Conservation (phyloP, 1,140 invertebrate genomes). For the Caerostris extrusa region DNA sequence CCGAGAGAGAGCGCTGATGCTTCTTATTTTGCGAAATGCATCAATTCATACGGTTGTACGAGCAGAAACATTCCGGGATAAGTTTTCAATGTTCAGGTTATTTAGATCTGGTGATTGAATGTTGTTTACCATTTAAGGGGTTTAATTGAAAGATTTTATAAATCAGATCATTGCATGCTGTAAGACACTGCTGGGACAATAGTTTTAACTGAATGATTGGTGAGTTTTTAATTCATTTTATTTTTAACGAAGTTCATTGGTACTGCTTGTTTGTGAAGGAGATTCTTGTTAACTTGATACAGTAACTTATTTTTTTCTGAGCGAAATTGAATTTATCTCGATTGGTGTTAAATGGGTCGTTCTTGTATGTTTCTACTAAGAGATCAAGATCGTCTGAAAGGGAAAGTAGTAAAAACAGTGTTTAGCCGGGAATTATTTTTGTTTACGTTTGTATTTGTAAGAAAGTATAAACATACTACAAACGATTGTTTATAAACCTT, state of each 20-base stretch:
- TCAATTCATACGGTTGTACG: constrained; percentile 8
- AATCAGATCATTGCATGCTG: not conserved
- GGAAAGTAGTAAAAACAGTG: not conserved
- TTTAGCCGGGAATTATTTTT: not conserved
- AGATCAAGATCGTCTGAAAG: not conserved
- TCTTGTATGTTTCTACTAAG: not conserved
- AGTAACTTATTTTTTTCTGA: not conserved
- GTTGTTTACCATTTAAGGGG: constrained; percentile 25
- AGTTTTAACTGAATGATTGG: not conserved
- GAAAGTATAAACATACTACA: not conserved
- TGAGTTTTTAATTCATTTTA: not conserved
- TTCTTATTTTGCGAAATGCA: constrained; percentile 42
- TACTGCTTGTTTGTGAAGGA: not conserved
- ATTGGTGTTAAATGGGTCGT: not conserved
- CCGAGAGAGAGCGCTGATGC: constrained; percentile 4
- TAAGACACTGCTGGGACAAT: not conserved
- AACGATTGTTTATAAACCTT: not conserved
- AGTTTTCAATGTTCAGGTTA: not conserved
- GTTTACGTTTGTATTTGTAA: not conserved
- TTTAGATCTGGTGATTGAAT: not conserved
- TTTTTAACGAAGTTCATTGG: not conserved
- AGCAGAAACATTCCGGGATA: constrained; percentile 9
- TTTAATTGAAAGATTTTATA: not conserved
- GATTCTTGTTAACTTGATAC: not conserved
- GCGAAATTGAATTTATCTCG: not conserved